Conservation (phyloP, 2,113 vertebrate genomes). For the Hyaena hyaena region DNA sequence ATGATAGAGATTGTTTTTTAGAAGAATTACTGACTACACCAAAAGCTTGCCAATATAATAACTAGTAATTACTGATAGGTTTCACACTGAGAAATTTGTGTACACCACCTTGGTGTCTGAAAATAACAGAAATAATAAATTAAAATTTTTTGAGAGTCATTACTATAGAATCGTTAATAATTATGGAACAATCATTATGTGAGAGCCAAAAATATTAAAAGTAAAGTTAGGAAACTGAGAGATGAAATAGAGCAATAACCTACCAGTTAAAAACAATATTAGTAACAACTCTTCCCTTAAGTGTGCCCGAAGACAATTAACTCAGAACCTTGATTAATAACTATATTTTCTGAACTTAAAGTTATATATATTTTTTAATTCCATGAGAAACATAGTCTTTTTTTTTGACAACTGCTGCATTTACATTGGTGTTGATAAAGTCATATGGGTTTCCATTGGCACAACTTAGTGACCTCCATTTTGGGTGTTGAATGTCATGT, state of each 20-base stretch:
- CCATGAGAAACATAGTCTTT: neutral
- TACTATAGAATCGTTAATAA: slow-evolving; percentile 22
- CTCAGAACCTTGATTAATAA: slow-evolving; percentile 11
- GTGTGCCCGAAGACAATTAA: neutral
- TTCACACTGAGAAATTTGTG: neutral
- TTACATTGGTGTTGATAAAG: neutral
- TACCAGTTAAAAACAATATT: neutral
- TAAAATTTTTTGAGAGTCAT: slow-evolving; percentile 6
- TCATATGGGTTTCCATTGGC: neutral
- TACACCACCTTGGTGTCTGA: neutral
- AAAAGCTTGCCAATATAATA: neutral
- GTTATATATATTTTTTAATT: slow-evolving; percentile 28
- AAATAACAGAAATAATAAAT: slow-evolving; percentile 15
- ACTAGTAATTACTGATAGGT: neutral
- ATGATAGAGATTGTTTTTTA: neutral
- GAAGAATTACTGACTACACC: neutral
- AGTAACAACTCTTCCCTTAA: slow-evolving; percentile 1
- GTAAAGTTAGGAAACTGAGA: slow-evolving; percentile 43
- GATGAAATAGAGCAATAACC: slow-evolving; percentile 34
- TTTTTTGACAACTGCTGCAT: neutral
- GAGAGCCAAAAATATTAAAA: slow-evolving; percentile 45
- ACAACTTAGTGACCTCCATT: neutral
- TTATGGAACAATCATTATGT: neutral
- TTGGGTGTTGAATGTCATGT: neutral
- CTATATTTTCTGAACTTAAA: neutral